Evolutionary conservation across 2,888 invertebrate genomes (phyloP), one percentile per base, ranked within the genome.

Genomic region (Rhamnusium bicolor): DNA sequence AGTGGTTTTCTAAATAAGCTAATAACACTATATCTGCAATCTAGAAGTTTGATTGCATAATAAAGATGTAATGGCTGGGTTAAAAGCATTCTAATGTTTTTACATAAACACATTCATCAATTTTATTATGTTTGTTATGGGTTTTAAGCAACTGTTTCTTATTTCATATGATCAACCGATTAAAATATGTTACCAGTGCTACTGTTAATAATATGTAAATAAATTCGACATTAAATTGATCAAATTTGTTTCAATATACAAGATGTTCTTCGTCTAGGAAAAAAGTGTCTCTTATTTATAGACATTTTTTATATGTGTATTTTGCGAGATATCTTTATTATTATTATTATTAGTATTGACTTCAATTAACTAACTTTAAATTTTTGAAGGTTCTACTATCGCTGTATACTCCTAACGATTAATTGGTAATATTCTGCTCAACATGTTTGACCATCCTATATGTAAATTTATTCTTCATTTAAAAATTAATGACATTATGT

Each of bases 31-130:
- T n/a, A 40, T 40, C 40, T 40, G 29, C 53, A 53, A 16, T 53
- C 14, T 58, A 58, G 18, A 29, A 29, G n/a, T 24, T 3, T 19
- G 32, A 53, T 65, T 65, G 53, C 65, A 29, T 32, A 65, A 65
- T 40, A 18, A 18, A n/a, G 18, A 19, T n/a, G 32, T 21, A 65
- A 49, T 32, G 32, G 32, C 53, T 32, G 19, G 32, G 65, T 53
- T 65, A 32, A 65, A 53, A 65, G 53, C 53, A 2, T 65, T 53
- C 27, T 65, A 65, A 51, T 51, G 53, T 29, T 19, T 65, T 65
- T 40, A 53, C n/a, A 53, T 53, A 65, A 65, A 12, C 19, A 49
- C 51, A 32, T 65, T 40, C 51, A 65, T 65, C 29, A 65, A 5
- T 53, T 53, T 18, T 51, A 51, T 32, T 53, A 40, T 65, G n/a